phyloP scores from a whole-genome alignment of 1,140 invertebrate species.

The Cherax quadricarinatus region DNA sequence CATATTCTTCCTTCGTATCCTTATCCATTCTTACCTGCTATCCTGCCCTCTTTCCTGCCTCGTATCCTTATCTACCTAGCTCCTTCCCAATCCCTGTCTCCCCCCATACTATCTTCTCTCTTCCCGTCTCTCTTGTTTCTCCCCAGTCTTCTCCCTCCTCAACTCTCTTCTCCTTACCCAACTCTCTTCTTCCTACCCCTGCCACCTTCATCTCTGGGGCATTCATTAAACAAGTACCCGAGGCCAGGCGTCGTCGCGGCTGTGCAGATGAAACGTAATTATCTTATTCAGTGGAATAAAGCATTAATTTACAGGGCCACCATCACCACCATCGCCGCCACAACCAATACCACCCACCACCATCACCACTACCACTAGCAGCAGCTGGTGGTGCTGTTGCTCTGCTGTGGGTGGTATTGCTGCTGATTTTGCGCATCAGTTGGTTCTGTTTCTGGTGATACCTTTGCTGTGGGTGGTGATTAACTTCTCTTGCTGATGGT shows the following conservation, averaged over 20 bases:
- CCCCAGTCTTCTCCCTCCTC: not conserved
- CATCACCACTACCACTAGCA: no score
- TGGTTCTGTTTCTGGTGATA: no score
- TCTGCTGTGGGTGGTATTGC: no score
- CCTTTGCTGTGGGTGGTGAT: no score
- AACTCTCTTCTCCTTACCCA: not conserved
- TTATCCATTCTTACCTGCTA: not conserved
- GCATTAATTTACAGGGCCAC: constrained; percentile 23
- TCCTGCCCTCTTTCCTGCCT: not conserved
- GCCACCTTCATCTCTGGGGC: constrained; percentile 5
- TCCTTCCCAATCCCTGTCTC: not conserved
- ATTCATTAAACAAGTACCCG: constrained; percentile 28
- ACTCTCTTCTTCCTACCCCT: not conserved
- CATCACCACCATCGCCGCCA: no score
- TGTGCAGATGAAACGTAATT: constrained; percentile 55
- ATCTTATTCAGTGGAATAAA: constrained; percentile 61
- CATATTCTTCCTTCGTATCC: no score
- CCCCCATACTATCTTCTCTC: not conserved
- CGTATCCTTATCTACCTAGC: not conserved
- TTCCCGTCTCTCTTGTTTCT: not conserved
- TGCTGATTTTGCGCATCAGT: no score
- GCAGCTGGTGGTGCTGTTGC: no score
- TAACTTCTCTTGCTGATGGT: no score
- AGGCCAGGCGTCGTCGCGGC: constrained; percentile 15
- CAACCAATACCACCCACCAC: no score